Evolutionary conservation across 2,797 vertebrate species (phyloP).

Genomic region (Galaxias olidus): DNA sequence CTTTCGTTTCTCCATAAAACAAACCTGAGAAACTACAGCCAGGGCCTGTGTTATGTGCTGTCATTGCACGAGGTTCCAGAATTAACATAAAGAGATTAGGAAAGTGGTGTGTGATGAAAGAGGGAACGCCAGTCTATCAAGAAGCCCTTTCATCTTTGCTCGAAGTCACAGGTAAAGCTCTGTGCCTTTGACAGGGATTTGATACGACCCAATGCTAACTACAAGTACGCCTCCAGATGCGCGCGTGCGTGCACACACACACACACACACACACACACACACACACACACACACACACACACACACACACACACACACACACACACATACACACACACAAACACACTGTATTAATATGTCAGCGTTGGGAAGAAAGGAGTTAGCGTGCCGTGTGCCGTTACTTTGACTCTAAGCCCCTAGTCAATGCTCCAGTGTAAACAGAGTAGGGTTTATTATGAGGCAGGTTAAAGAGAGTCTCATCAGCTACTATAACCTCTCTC

Average conservation of each 20-base stretch:
- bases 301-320: conserved; percentile 5
- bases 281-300: conserved; percentile 4
- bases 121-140: conserved; percentile 16
- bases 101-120: conserved; percentile 34
- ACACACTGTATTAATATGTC: conserved; percentile 20
- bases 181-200: conserved; percentile 37
- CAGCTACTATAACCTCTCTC: too few species aligned
- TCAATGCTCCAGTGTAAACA: too few species aligned
- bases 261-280: not conserved
- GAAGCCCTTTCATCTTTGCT: conserved; percentile 35
- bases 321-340: conserved; percentile 12
- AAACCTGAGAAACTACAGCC: conserved; percentile 24
- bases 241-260: not conserved
- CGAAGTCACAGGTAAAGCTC: conserved; percentile 37
- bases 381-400: not conserved
- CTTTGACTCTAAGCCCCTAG: too few species aligned
- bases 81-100: conserved; percentile 48
- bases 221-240: not conserved
- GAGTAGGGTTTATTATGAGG: too few species aligned
- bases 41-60: conserved; percentile 13
- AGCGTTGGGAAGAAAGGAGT: not conserved
- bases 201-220: conserved; percentile 11
- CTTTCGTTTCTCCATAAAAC: conserved; percentile 35
- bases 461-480: too few species aligned
- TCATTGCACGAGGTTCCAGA: conserved; percentile 17